Evolutionary conservation across 2,113 vertebrate genomes (phyloP).

Genomic region (Limanda limanda): DNA sequence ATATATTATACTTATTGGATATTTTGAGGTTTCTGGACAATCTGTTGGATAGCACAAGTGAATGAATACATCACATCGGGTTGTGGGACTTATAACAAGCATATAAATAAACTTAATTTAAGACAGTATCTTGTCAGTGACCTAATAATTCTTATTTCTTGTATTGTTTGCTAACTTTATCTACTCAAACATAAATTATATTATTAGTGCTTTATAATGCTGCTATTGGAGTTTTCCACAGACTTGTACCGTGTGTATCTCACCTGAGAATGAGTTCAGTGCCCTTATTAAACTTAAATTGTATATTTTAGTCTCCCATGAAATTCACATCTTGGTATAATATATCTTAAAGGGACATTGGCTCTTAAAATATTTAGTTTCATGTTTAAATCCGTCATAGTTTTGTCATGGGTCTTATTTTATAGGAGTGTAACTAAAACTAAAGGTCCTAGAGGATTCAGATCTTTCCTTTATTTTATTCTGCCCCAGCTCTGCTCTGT

Average conservation of each 20-base stretch:
- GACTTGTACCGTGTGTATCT: not conserved
- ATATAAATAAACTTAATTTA: too few relatives aligned
- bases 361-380: not conserved
- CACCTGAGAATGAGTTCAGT: not conserved
- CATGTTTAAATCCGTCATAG: not conserved
- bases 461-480: constrained; percentile 19
- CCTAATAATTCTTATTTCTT: too few relatives aligned
- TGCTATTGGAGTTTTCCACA: not conserved
- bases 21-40: too few relatives aligned
- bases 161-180: too few relatives aligned
- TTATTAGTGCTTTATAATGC: too few relatives aligned
- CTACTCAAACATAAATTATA: too few relatives aligned
- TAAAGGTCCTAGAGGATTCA: not conserved
- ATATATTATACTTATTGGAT: too few relatives aligned
- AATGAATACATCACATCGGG: too few relatives aligned
- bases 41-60: too few relatives aligned
- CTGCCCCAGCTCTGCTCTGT: constrained; percentile 3
- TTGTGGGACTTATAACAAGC: too few relatives aligned
- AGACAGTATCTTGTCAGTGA: too few relatives aligned
- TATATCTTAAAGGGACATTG: not conserved
- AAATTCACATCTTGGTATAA: not conserved
- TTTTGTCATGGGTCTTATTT: not conserved
- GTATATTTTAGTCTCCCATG: not conserved
- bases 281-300: not conserved
- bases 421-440: not conserved